Percentiles rank a stretch among this genome's conserved stretches.
phyloP scores from a whole-genome alignment of 2,113 vertebrate species.

The Falco punctatus region DNA sequence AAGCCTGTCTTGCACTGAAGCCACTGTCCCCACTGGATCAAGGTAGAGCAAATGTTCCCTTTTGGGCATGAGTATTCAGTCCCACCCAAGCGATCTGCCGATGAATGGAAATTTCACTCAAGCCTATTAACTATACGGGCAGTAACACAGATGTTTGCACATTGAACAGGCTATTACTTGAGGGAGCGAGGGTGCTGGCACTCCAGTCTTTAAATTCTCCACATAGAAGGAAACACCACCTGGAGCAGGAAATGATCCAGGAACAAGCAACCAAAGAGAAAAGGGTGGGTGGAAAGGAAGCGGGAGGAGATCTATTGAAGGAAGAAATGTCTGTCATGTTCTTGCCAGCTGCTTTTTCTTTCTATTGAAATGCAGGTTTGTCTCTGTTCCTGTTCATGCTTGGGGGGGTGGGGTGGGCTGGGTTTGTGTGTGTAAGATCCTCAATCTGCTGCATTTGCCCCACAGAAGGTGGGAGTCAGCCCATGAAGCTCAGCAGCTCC shows the following conservation, averaged over 20 bases:
- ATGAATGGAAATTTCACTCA: slow-evolving; percentile 9
- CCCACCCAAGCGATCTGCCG: not conserved
- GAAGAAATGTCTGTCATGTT: slow-evolving; percentile 37
- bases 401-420: not conserved
- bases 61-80: not conserved
- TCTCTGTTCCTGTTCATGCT: not conserved
- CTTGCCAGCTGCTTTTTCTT: slow-evolving; percentile 42
- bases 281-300: not conserved
- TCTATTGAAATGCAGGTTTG: not conserved
- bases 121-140: not conserved
- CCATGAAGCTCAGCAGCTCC: slow-evolving; percentile 30
- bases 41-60: not conserved
- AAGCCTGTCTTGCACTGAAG: not conserved
- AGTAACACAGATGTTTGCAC: slow-evolving; percentile 32
- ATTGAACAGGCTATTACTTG: not conserved
- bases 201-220: not conserved
- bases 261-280: slow-evolving; percentile 39
- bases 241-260: slow-evolving; percentile 46
- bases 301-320: slow-evolving; percentile 8
- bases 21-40: not conserved
- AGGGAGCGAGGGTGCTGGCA: not conserved
- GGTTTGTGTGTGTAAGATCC: not conserved
- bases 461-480: slow-evolving; percentile 8
- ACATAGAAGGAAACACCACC: slow-evolving; percentile 6
- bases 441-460: slow-evolving; percentile 20